A percentile compares a stretch with the other conserved stretches of the same genome.
phyloP scores from a whole-genome alignment of 2,797 vertebrate species.

The Linurgus olivaceus region DNA sequence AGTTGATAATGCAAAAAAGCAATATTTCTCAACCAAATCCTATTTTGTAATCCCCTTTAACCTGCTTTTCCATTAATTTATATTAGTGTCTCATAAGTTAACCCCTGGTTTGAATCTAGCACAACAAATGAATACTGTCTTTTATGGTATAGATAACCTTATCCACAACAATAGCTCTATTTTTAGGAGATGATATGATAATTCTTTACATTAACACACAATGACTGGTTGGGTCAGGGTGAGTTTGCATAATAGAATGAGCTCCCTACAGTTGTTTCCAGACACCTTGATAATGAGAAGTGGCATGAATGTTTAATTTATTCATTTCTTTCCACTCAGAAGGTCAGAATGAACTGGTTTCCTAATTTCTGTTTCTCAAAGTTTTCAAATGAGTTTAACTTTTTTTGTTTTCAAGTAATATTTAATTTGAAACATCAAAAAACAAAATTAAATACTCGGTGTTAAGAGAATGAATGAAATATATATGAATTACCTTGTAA shows the following conservation, averaged over 20 bases:
- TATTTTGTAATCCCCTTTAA: neutral
- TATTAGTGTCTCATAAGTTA: neutral
- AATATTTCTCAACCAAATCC: neutral
- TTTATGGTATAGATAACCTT: neutral
- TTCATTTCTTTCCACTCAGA: neutral
- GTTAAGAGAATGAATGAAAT: neutral
- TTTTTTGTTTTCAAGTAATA: neutral
- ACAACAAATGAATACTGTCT: neutral
- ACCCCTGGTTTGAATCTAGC: neutral
- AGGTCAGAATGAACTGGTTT: neutral
- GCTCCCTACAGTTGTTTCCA: neutral
- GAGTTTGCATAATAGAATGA: neutral
- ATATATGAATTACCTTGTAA: constrained; percentile 13
- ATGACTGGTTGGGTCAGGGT: neutral
- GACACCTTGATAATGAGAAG: neutral
- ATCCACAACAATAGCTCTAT: neutral
- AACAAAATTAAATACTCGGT: neutral
- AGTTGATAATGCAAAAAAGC: neutral
- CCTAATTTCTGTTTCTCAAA: neutral
- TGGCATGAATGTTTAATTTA: neutral
- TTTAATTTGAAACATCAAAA: constrained; percentile 10
- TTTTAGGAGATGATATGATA: neutral
- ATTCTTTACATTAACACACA: neutral
- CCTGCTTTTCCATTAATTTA: neutral
- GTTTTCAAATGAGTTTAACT: constrained; percentile 6